Evolutionary conservation across 2,888 invertebrate species (phyloP).

Genomic region (Drosophila rubida): DNA sequence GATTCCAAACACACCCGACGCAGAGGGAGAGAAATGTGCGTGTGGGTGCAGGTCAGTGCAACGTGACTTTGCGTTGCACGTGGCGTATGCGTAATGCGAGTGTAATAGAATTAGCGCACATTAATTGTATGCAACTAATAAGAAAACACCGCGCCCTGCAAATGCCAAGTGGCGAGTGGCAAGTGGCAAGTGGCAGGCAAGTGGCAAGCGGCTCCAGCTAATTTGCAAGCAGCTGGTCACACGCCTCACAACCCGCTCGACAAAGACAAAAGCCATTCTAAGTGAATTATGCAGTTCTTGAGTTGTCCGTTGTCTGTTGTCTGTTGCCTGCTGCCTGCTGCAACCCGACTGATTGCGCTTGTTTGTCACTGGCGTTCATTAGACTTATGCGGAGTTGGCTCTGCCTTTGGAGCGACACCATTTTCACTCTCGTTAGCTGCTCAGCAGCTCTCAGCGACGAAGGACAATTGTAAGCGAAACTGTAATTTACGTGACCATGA

Average conservation of each 20-base stretch:
- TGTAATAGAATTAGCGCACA: conserved; percentile 20
- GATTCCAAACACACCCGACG: not conserved
- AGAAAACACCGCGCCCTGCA: not conserved
- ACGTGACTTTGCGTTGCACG: conserved; percentile 26
- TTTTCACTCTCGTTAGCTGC: not conserved
- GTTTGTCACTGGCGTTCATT: not conserved
- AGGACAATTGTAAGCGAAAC: not conserved
- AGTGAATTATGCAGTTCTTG: not conserved
- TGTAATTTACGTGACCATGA: too few species aligned
- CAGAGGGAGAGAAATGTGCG: too few species aligned
- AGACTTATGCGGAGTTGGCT: not conserved
- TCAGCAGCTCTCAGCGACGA: not conserved
- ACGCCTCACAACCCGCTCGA: not conserved
- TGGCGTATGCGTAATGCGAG: conserved; percentile 31
- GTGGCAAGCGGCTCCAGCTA: not conserved
- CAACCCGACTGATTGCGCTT: not conserved
- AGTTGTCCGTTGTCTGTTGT: not conserved
- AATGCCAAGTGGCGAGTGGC: not conserved
- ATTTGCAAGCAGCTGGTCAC: not conserved
- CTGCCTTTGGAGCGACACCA: not conserved
- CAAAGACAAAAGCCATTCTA: not conserved
- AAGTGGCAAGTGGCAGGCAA: not conserved
- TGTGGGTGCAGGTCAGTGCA: not conserved
- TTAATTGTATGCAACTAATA: conserved; percentile 31
- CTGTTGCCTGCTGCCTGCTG: not conserved